Evolutionary conservation across 2,797 vertebrate genomes (phyloP).

Genomic region (Nothura maculosa): DNA sequence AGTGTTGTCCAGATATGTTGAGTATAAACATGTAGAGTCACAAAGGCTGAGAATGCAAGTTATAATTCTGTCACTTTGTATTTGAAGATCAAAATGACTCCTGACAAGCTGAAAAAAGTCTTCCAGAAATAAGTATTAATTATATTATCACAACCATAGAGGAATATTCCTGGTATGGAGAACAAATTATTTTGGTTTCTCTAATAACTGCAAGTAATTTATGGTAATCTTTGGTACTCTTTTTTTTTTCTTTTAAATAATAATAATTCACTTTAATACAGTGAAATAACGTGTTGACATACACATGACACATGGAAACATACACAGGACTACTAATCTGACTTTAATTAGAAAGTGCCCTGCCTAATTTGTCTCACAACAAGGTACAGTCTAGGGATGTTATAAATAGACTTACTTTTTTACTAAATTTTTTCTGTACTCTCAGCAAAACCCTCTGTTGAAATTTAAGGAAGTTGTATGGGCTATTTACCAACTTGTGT

Average conservation of each 20-base stretch:
- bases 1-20: not conserved
- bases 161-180: not conserved
- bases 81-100: constrained; percentile 5
- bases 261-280: not conserved
- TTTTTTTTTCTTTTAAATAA: not conserved
- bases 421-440: not conserved
- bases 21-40: not conserved
- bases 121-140: not conserved
- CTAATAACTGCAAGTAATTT: not conserved
- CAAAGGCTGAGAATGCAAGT: not conserved
- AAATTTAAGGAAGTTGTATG: not conserved
- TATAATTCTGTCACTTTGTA: not conserved
- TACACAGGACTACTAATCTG: not conserved
- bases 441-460: not conserved
- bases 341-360: not conserved
- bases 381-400: not conserved
- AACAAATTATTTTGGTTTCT: constrained; percentile 27
- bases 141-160: not conserved
- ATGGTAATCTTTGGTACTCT: not conserved
- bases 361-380: not conserved
- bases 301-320: no score
- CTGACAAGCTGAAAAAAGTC: not conserved
- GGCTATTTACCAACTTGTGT: fast-evolving
- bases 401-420: not conserved
- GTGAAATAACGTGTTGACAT: not conserved